A percentile compares a stretch with the other conserved stretches of the same genome.
Conservation (phyloP, 1,140 invertebrate genomes). For the Drosophila bocki region DNA sequence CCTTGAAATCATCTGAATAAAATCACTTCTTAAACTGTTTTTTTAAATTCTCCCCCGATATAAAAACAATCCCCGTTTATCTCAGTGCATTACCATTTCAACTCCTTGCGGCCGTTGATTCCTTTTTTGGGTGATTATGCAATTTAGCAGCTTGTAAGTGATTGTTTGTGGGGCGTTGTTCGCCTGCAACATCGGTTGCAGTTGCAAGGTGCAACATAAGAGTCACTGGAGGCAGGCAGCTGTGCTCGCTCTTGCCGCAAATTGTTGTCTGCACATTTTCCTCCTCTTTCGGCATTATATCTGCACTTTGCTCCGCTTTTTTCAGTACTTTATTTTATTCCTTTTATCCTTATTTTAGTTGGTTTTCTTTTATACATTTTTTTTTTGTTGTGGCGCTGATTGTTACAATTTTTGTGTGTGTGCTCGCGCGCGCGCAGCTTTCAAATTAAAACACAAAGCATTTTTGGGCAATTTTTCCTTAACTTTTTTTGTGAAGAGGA, state of each 20-base stretch:
- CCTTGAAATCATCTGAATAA: no score
- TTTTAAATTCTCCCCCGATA: neutral
- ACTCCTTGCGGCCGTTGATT: constrained; percentile 64
- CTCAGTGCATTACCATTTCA: constrained; percentile 16
- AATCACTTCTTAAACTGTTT: no score
- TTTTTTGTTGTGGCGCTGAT: constrained; percentile 59
- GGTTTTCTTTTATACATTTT: constrained; percentile 9
- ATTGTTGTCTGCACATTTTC: constrained; percentile 75
- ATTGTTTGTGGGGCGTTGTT: constrained; percentile 82
- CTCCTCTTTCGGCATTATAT: constrained; percentile 44
- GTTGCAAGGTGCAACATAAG: constrained; percentile 70
- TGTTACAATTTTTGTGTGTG: constrained; percentile 79
- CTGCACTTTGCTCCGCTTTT: constrained; percentile 52
- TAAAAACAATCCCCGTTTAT: neutral
- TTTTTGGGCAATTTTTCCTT: constrained; percentile 36
- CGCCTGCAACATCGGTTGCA: constrained; percentile 36
- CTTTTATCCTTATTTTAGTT: constrained; percentile 11
- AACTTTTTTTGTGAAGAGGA: constrained; percentile 11
- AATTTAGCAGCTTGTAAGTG: constrained; percentile 84
- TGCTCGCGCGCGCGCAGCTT: constrained; percentile 40
- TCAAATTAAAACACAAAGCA: constrained; percentile 63
- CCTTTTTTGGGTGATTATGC: constrained; percentile 77
- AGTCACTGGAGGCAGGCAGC: constrained; percentile 52
- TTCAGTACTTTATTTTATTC: constrained; percentile 61
- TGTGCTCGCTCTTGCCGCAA: constrained; percentile 56